Evolutionary conservation across 30 jellyfish, hydroid and myxozoan species (phyloP), one percentile per base, ranked within the genome.

Genomic region (Aurelia sp.): DNA sequence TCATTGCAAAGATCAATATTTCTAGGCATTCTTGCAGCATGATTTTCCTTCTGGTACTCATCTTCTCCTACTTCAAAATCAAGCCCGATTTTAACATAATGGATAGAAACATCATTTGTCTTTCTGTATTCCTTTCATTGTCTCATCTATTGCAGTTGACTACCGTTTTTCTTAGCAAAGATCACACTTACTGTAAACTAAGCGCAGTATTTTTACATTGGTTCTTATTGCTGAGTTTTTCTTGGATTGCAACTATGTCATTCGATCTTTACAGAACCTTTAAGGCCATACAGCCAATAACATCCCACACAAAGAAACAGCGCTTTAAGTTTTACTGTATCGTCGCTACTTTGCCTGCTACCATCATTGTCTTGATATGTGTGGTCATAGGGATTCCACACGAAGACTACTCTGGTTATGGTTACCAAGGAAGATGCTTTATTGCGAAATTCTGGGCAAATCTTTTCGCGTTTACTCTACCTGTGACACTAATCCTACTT

Each of bases 371-470:
- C 20, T 57, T 77, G 47, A 22, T 59, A 22, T 77, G 88, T 52
- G 16, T 77, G 12, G 30, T 77, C 13, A 33, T 77, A 3, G 88
- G 62, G 11, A 58, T 77, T 59, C 64, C 78, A 58, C n/a, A 31
- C 30, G 50, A 77, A 27, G 51, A 59, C 4, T 63, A 18, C 64
- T 55, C 78, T 59, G 88, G 88, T 38, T 77, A 77, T 38, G 88
- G 88, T 3, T 50, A 10, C 24, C n/a, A 77, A 21, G 78, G 66
- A 11, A 64, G 31, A 64, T 73, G 85, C 71, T 73, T 73, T 12
- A 41, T 73, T 47, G 27, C 76, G 27, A 85, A 64, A 22, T 21
- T 72, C 27, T 85, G 94, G 94, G 88, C 88, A 44, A 85, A 85
- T 47, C 20, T 85, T 0, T 73, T 73, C 58, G 77, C 94, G 4